A percentile compares a stretch with the other conserved stretches of the same genome.
Conservation (phyloP, 2,797 vertebrate species). For the Myotis planiceps region DNA sequence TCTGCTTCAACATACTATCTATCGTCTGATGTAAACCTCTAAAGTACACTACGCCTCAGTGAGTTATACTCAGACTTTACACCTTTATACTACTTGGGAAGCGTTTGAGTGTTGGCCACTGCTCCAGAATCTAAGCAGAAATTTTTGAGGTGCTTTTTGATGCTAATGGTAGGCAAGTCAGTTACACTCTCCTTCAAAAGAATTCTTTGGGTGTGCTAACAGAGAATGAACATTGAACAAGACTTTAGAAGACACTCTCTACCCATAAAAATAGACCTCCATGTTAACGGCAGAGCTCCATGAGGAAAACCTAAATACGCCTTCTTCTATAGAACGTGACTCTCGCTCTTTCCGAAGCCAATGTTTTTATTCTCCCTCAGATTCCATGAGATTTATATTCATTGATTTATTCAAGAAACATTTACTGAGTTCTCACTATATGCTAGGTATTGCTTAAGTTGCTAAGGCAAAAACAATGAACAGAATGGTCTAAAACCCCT, state of each 20-base stretch:
- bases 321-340: background rate
- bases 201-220: background rate
- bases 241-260: background rate
- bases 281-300: background rate
- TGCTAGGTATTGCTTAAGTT: background rate
- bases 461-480: background rate
- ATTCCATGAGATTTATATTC: background rate
- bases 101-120: background rate
- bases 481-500: background rate
- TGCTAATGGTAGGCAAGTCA: background rate
- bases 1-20: background rate
- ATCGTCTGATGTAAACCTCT: background rate
- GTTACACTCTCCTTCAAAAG: background rate
- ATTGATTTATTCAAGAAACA: background rate
- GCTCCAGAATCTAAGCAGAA: background rate
- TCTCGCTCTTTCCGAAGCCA: background rate
- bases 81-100: background rate
- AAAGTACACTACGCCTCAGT: background rate
- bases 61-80: background rate
- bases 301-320: background rate
- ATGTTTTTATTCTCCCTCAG: background rate
- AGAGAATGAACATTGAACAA: background rate
- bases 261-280: background rate
- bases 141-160: background rate
- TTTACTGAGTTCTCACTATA: background rate